Conservation (phyloP, 2,113 vertebrate species). For the Tichodroma muraria region DNA sequence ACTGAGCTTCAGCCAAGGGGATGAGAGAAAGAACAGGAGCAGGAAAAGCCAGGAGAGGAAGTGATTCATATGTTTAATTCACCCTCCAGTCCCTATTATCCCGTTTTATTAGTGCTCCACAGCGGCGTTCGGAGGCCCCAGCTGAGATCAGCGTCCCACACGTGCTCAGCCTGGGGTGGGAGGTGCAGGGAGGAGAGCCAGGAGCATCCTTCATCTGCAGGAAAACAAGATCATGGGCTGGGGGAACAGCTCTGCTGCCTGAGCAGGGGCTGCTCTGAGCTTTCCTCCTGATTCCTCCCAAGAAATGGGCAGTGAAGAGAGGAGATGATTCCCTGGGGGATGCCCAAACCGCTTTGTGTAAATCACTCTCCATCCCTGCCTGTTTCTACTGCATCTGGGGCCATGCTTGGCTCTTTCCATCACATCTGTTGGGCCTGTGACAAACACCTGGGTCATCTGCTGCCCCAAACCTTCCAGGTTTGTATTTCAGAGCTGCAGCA, state of each 20-base stretch:
- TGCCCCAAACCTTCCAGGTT: neutral
- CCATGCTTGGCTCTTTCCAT: neutral
- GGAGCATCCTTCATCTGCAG: neutral
- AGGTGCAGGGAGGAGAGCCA: neutral
- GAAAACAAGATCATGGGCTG: neutral
- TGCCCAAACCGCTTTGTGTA: neutral
- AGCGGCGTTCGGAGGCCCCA: neutral
- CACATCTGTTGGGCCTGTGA: neutral
- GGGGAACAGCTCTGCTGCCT: neutral
- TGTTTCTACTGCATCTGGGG: neutral
- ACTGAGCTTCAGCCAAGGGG: neutral
- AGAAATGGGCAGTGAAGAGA: neutral
- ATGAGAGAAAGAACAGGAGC: neutral
- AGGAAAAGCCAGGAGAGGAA: neutral
- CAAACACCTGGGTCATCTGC: neutral
- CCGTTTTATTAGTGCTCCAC: neutral
- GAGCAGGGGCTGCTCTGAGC: neutral
- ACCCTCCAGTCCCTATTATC: neutral
- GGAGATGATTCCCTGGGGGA: neutral
- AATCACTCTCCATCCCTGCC: neutral
- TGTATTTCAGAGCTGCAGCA: neutral
- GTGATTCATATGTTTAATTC: conserved; percentile 49
- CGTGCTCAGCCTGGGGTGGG: neutral
- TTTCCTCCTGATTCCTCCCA: neutral
- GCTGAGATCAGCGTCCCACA: neutral